Evolutionary conservation across 1,140 invertebrate species (phyloP), one percentile per base, ranked within the genome.

Genomic region (Thaumatotibia leucotreta): DNA sequence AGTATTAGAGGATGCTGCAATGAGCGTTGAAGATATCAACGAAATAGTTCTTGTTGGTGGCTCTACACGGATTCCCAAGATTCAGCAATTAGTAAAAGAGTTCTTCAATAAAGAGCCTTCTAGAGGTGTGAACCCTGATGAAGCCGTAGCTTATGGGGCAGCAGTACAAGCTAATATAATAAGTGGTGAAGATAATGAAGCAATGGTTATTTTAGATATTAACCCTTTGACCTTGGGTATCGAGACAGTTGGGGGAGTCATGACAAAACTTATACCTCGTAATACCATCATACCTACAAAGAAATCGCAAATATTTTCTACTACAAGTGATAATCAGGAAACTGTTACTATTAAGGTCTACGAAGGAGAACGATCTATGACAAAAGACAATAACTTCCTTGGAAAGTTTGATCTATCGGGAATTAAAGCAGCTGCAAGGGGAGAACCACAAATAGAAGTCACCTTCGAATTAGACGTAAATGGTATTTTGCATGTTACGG

Each of bases 11-110:
- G 97, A 97, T 90, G 94, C 96, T 66, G 96, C 97, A 72, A 93
- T 97, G 91, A 96, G 96, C 83, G 97, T 96, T 77, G 95, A 95
- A 67, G 96, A 97, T 70, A 94, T 97, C 67, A 93, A 97, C 83
- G 96, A 97, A 84, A 97, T 97, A 76, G 96, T 97, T 2, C 52
- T 58, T 58, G 94, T 95, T 11, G 78, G 79, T 22, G 88, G 88
- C 14, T 89, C 86, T 1, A 91, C 67, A 3, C 78, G 88, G 45
- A 90, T 91, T 61, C 88, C 88, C 0, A 90, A 90, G 74, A 84
- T 91, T 23, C 86, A 89, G 63, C 84, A 88, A 65, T 84, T 89
- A 79, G 68, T 89, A 0, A 73, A 89, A 68, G 81, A 88, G 58
- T 87, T 85, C 68, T 88, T 90, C 78, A 90, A 89, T 5, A 91